Base-by-base conservation (phyloP, 2,888 invertebrate species). In the Pteria penguin region DNA sequence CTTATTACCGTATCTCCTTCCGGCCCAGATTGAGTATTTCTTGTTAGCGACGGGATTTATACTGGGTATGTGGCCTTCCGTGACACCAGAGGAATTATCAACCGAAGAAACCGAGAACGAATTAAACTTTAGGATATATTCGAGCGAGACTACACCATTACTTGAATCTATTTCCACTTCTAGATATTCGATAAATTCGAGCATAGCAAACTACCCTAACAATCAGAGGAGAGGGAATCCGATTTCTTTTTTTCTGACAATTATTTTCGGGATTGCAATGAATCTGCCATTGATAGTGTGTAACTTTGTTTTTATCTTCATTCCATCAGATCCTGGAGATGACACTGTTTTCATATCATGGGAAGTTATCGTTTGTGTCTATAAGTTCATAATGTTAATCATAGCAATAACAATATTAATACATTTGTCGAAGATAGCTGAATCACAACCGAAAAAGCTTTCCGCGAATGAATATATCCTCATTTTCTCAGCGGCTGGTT, bases 51-150 rank as follows among this genome's bases (percentile, higher is more conserved):
- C 66, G 29, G 66, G 66, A 1, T 66, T 66, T 54, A 66, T 66
- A 4, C 45, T 66, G 4, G 52, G 66, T 54, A 66, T 54, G 66
- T 66, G 66, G 66, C 66, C 66, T 14, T 66, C 66, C 26, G 54
- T 66, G 18, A 36, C 52, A 27, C 29, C 52, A 5, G 66, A 66
- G 18, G 52, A 66, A 2, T n/a, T 18, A 45, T 8, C 14, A 3
- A 36, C 45, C 24, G 36, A 65, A 26, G n/a, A 33, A 26, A 45
- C 4, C 11, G 26, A 36, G 45, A 45, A 33, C 5, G n/a, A 26
- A 22, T 18, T 11, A 0, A 27, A 14, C 26, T 18, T 8, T 18
- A 22, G 11, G 24, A 18, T 33, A 4, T 26, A 29, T n/a, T n/a
- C n/a, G n/a, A n/a, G n/a, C n/a, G n/a, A n/a, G n/a, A n/a, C n/a